These are phyloP conservation scores for Argya squamiceps DNA, from an alignment of 2,797 vertebrate species.

Conservation along the genomic window DNA sequence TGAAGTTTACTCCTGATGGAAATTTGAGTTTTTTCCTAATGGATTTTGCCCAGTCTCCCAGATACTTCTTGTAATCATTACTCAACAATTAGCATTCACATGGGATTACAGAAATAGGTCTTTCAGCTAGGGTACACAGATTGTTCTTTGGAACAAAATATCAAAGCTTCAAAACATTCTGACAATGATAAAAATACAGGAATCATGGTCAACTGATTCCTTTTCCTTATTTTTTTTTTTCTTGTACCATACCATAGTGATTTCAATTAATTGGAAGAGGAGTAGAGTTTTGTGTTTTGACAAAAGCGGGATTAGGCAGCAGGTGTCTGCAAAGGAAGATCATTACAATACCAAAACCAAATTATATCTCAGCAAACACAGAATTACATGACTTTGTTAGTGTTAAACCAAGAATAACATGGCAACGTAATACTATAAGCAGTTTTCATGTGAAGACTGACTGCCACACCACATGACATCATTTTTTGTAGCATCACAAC, in stretches of 20 bases:
- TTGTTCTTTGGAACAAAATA: neutral
- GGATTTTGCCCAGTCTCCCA: neutral
- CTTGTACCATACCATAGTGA: neutral
- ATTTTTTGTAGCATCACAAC: neutral
- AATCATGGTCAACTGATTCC: neutral
- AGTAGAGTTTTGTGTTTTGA: neutral
- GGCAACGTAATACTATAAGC: neutral
- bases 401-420: neutral
- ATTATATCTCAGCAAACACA: neutral
- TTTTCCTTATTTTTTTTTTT: neutral
- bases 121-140: neutral
- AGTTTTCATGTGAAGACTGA: neutral
- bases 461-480: neutral
- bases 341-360: neutral
- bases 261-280: neutral
- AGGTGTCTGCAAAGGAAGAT: neutral
- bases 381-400: neutral
- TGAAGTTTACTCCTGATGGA: neutral
- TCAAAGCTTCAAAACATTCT: neutral
- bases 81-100: neutral
- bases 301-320: neutral
- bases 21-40: neutral
- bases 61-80: neutral
- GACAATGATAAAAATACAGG: neutral
- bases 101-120: neutral